phyloP scores from a whole-genome alignment of 53 echinoderm and acorn worm species.

The Zoroaster sp. region DNA sequence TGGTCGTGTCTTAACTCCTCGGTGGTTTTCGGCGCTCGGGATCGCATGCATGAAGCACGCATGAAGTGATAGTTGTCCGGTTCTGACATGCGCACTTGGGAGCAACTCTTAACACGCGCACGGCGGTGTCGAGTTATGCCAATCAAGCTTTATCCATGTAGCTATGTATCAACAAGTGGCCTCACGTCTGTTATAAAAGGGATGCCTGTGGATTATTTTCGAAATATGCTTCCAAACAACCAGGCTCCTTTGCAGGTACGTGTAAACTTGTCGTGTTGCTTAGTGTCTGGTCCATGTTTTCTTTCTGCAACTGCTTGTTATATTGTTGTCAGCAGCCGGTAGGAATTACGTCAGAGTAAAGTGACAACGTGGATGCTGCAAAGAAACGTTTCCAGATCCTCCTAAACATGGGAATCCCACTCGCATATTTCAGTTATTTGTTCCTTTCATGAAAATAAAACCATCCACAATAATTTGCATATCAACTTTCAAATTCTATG shows the following conservation, averaged over 20 bases:
- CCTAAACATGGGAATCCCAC: conserved; percentile 4
- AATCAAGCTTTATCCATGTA: background rate
- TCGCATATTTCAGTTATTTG: background rate
- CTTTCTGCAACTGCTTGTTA: background rate
- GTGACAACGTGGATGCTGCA: background rate
- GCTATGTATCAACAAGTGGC: conserved; percentile 5
- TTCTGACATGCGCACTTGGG: background rate
- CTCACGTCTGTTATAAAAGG: background rate
- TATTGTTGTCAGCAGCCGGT: background rate
- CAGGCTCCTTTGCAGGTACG: background rate
- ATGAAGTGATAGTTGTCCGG: background rate
- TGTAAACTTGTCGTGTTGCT: background rate
- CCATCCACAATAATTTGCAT: background rate
- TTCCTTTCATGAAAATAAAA: background rate
- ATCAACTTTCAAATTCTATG: background rate
- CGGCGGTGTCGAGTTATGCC: background rate
- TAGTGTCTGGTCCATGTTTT: background rate
- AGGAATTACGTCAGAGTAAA: conserved; percentile 20
- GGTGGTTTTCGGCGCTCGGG: background rate
- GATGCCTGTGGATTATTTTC: background rate
- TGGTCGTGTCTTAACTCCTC: background rate
- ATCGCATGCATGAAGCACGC: no score
- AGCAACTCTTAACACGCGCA: background rate
- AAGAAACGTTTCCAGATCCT: background rate
- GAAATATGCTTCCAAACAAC: background rate